Base-by-base conservation (phyloP, 2,113 vertebrate genomes). In the Syrrhaptes paradoxus region DNA sequence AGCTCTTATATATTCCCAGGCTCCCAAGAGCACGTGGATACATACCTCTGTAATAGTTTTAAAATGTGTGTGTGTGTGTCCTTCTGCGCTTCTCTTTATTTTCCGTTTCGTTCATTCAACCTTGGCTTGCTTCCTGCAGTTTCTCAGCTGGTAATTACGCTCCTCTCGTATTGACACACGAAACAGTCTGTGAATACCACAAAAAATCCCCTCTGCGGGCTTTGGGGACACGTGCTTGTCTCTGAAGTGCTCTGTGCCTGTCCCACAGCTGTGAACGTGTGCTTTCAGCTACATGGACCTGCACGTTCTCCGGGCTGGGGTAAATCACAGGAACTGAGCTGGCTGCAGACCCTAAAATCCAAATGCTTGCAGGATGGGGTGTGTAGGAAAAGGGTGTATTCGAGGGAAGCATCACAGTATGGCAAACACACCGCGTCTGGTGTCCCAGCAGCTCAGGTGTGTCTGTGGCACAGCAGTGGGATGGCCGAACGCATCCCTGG, bases 31-130 rank as follows among this genome's bases (percentile, higher is more conserved):
- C 92, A 86, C 49, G 78, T 90, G 93, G 89, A 94, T 89, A 58
- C 89, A 93, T 87, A 96, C 93, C 95, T 94, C 94, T 0, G 68
- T 90, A 95, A 96, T 94, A 87, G 87, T 89, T 95, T 96, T 91
- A 38, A 96, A 95, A 97, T 93, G 89, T 87, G 94, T 58, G 92
- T 94, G 96, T 91, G 38, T 41, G 38, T 41, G 38, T 41, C 38
- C 86, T 85, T 96, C 77, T 67, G 79, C 1, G 0, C 83, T 89
- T 86, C 89, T 85, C 89, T 90, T 74, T 73, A 62, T 86, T 95
- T 96, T 95, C 97, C 94, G 89, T 96, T 90, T 90, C 4, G 61
- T 76, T 90, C 72, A 31, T 63, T 95, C 93, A 76, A 80, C 70
- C 80, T 90, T 93, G 93, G 92, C 91, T 94, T 67, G 32, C 90